Evolutionary conservation across 2,888 invertebrate species (phyloP).

Genomic region (Euproctis similis): DNA sequence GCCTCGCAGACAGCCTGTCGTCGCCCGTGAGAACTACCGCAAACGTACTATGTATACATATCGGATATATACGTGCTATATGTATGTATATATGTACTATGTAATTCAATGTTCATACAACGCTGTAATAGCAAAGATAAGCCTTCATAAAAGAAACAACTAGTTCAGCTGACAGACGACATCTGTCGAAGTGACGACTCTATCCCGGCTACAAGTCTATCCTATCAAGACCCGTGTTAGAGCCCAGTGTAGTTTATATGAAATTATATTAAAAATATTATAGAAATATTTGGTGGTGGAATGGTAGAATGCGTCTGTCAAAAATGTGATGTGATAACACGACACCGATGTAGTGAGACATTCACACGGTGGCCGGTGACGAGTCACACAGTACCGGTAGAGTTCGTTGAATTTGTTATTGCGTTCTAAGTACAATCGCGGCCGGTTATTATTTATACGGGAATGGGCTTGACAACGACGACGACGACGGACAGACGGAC

Average conservation of each 20-base stretch:
- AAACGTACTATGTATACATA: slow-evolving; percentile 62
- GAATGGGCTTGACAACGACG: slow-evolving; percentile 52
- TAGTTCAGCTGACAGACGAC: slow-evolving; percentile 23
- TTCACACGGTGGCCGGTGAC: slow-evolving; percentile 68
- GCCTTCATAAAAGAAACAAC: too few relatives aligned
- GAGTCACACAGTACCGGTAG: slow-evolving; percentile 71
- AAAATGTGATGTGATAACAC: slow-evolving; percentile 59
- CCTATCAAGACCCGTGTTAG: too few relatives aligned
- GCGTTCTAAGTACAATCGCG: slow-evolving; percentile 67
- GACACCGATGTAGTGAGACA: slow-evolving; percentile 58
- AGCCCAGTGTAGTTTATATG: too few relatives aligned
- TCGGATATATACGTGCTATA: slow-evolving; percentile 39
- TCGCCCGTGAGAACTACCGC: slow-evolving; percentile 68
- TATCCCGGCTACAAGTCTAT: too few relatives aligned
- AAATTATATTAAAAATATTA: slow-evolving; percentile 28
- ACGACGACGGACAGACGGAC: slow-evolving; percentile 62
- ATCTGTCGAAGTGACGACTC: slow-evolving; percentile 11
- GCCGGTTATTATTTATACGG: slow-evolving; percentile 63
- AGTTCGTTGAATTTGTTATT: slow-evolving; percentile 76
- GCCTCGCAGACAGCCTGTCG: slow-evolving; percentile 71
- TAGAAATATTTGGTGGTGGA: slow-evolving; percentile 32
- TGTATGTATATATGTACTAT: too few relatives aligned
- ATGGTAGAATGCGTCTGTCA: slow-evolving; percentile 47
- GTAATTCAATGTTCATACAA: slow-evolving; percentile 59
- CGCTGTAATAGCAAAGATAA: slow-evolving; percentile 47